Base-by-base conservation (phyloP, 92 coral and sea anemone species). In the Epizoanthus stellaris region DNA sequence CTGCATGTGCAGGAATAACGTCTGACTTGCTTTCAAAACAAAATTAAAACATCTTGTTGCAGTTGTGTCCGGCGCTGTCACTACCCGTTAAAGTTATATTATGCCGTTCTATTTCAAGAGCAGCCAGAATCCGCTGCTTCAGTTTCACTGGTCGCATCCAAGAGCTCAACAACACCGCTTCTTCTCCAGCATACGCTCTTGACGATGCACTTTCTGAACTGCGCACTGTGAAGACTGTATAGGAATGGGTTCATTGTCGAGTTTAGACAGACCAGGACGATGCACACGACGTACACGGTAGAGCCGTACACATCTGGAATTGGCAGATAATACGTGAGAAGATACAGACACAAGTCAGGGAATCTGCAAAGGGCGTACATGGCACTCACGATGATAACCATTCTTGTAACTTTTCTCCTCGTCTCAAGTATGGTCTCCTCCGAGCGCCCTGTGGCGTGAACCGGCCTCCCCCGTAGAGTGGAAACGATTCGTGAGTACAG, bases 191-290 rank as follows among this genome's bases (percentile, higher is more conserved):
- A 84, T 5, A 93, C 53, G 68, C 77, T 80, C 84, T 42, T 86
- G 3, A 94, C 67, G 36, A 30, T 30, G 60, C 92, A 92, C 34
- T 87, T 82, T 39, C 95, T 89, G 63, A 92, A 92, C 89, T 91
- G 82, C 21, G 89, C 73, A 53, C 98, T 94, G 79, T 94, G 95
- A 16, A 94, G 90, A 13, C 92, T 88, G 69, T 94, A 94, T 19
- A 94, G 90, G 15, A 94, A 92, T 9, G 98, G 98, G 74, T 94
- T 94, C 91, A 94, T 89, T 23, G 98, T 76, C 3, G 98, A 92
- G 80, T 94, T 94, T 10, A 91, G 84, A 47, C 90, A 84, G 20
- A 94, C 95, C 80, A 94, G 84, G 2, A 85, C 81, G 8, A 94
- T 91, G 21, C 90, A 83, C 52, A 71, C 59, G 6, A 89, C 80